These are phyloP conservation scores for Sciaenops ocellatus DNA, from an alignment of 2,797 vertebrate genomes.

Conservation along the genomic window DNA sequence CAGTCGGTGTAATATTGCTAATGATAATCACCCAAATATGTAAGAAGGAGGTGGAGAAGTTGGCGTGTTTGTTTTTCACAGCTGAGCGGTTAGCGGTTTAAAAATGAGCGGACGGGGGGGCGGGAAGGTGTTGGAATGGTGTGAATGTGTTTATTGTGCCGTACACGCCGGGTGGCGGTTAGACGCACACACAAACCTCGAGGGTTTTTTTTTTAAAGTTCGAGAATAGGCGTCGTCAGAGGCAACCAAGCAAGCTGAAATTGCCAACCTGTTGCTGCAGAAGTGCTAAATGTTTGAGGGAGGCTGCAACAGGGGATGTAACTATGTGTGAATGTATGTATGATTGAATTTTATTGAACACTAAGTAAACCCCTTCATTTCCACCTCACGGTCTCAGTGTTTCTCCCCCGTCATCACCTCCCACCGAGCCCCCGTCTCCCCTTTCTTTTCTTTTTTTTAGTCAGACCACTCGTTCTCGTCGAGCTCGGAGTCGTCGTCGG, in stretches of 20 bases:
- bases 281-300: constrained; percentile 13
- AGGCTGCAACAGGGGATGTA: constrained; percentile 13
- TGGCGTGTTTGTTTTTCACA: constrained; percentile 50
- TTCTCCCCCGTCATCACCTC: constrained; percentile 14
- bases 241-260: constrained; percentile 42
- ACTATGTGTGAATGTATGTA: constrained; percentile 6
- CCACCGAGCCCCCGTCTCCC: constrained; percentile 24
- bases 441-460: constrained; percentile 54
- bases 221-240: constrained; percentile 33
- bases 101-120: constrained; percentile 42
- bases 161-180: constrained; percentile 2
- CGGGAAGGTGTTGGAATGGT: constrained; percentile 18
- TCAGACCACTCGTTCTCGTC: constrained; percentile 97
- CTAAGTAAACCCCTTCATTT: constrained; percentile 34
- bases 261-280: constrained; percentile 14
- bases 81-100: constrained; percentile 42
- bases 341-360: constrained; percentile 11
- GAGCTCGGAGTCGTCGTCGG: constrained; percentile 94
- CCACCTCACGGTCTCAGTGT: constrained; percentile 13
- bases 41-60: constrained; percentile 3
- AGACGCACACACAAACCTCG: constrained; percentile 21
- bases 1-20: constrained; percentile 43
- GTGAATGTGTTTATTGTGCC: constrained; percentile 1
- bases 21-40: constrained; percentile 30
- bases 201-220: constrained; percentile 18